Evolutionary conservation across 2,888 invertebrate genomes (phyloP), one percentile per base, ranked within the genome.

Genomic region (Dendrolimus pini): DNA sequence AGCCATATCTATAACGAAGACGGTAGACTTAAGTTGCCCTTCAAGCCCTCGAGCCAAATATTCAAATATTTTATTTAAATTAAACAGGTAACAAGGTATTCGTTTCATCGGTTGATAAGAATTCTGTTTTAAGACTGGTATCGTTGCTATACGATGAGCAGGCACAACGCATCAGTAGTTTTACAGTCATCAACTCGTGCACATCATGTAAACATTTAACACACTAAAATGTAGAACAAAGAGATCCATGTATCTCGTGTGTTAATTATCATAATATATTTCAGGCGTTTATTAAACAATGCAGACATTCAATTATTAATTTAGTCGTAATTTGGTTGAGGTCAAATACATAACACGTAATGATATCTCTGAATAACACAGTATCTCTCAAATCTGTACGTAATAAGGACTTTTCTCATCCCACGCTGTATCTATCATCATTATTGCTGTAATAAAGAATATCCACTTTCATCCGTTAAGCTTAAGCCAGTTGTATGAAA

Each of bases 151-250:
- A 47, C 9, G 3, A 30, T 30, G 3, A 47, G 3, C 47, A 47
- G 47, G 47, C 47, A 55, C 60, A 64, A 62, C 65, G 65, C 65
- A 67, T 65, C 67, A 71, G 68, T 64, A 70, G 70, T 71, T 82
- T 84, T 75, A 83, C 75, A 80, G 81, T 61, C 71, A 61, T 61
- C 61, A 58, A 63, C 69, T 70, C 71, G 68, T 65, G 74, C 70
- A 69, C 70, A 61, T 57, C 61, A 62, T 66, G 69, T 84, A 85
- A 83, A 85, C 85, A 85, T 80, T 80, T 77, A 82, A 76, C 76
- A 71, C 76, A 79, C 78, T 72, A 85, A 47, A 82, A 80, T 72
- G 62, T 67, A 79, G 79, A 82, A 85, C 85, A 86, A 85, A 85
- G 84, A 70, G 71, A 67, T 68, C 47, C 47, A 47, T 47, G 47